Base-by-base conservation (phyloP, 2,113 vertebrate species). In the Columba livia region DNA sequence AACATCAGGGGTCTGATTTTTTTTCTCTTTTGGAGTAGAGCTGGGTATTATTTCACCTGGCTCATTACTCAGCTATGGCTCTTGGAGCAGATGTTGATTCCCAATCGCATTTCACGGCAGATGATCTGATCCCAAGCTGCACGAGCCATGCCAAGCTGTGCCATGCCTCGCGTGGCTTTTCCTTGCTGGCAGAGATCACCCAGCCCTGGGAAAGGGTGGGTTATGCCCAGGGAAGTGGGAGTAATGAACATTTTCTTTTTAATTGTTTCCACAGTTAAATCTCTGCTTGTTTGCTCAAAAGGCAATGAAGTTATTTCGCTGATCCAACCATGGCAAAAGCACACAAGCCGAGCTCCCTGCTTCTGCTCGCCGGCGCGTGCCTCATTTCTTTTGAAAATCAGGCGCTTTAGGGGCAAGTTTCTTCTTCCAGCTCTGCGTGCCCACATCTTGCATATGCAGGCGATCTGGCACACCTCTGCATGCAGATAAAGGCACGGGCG, bases 321-420 rank as follows among this genome's bases (percentile, higher is more conserved):
- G 61, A 32, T 6, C 66, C 26, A 7, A 26, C 71, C 19, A 2
- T 18, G 38, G 38, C 11, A 8, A 40, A 38, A 48, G 26, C 20
- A 2, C 19, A 0, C 67, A 29, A 84, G 70, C 48, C 19, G 2
- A 79, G 71, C 84, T 65, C 64, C 3, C 83, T 57, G 83, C 66
- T 79, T 1, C 5, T 42, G 70, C 94, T 85, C 21, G 3, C 85
- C 1, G 83, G 90, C 90, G 3, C 77, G 94, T 93, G 93, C 88
- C 96, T 95, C 70, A 17, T 90, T 97, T 87, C 90, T 90, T 95
- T 96, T 74, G 86, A 90, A 96, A 96, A 95, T 92, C 83, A 96
- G 90, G 67, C 8, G 92, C 96, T 97, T 96, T 93, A 96, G 90
- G 90, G 94, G 93, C 85, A 96, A 95, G 94, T 93, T 96, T 97